A percentile compares a stretch with the other conserved stretches of the same genome.
Conservation (phyloP, 1,140 invertebrate genomes). For the Lasioglossum albipes region DNA sequence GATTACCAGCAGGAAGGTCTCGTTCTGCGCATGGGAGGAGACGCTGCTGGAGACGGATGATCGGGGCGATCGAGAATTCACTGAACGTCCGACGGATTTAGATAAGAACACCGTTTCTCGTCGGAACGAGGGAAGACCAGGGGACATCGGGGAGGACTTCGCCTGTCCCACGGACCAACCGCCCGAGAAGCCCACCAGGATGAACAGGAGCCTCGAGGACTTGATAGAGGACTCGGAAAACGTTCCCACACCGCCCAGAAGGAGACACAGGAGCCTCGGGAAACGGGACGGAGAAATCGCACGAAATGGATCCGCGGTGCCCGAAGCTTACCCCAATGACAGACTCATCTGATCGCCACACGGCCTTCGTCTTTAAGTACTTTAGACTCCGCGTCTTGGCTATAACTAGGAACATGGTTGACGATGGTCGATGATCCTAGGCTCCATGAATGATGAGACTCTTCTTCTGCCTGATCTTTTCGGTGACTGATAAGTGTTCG, state of each 20-base stretch:
- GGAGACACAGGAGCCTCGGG: constrained; percentile 67
- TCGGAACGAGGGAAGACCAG: background rate
- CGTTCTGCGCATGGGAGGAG: constrained; percentile 60
- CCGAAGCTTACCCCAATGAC: constrained; percentile 59
- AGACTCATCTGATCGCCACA: constrained; percentile 70
- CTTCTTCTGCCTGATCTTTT: too few relatives aligned
- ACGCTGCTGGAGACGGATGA: constrained; percentile 20
- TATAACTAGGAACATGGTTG: too few relatives aligned
- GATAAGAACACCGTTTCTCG: background rate
- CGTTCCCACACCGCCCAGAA: constrained; percentile 72
- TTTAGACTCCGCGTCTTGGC: too few relatives aligned
- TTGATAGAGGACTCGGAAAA: constrained; percentile 32
- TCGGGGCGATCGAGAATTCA: constrained; percentile 7
- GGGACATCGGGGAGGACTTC: background rate
- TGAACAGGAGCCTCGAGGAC: constrained; percentile 64
- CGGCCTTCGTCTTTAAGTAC: too few relatives aligned
- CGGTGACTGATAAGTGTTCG: too few relatives aligned
- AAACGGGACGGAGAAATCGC: constrained; percentile 38
- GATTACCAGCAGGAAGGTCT: constrained; percentile 44
- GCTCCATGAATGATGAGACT: too few relatives aligned
- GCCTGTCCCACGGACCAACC: constrained; percentile 35
- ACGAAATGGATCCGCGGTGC: constrained; percentile 31
- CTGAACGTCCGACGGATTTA: constrained; percentile 11
- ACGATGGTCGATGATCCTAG: too few relatives aligned
- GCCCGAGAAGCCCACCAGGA: constrained; percentile 71